A percentile compares a stretch with the other conserved stretches of the same genome.
phyloP scores from a whole-genome alignment of 2,113 vertebrate species.

The Acinonyx jubatus region DNA sequence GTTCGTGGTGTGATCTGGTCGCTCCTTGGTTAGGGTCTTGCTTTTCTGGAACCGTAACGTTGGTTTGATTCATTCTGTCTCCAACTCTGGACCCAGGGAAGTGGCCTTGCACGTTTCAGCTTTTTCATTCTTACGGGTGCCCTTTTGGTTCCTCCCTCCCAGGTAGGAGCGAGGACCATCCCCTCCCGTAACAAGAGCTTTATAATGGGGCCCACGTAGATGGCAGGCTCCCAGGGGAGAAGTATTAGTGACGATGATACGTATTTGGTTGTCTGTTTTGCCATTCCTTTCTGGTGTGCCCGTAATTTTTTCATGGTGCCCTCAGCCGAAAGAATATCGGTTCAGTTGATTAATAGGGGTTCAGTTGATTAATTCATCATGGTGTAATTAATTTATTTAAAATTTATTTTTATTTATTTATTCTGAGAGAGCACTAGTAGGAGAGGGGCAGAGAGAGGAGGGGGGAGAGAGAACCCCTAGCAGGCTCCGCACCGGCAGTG shows the following conservation, averaged over 20 bases:
- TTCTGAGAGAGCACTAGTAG: not conserved
- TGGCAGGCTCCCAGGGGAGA: not conserved
- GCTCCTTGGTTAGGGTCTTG: not conserved
- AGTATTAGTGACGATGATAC: no score
- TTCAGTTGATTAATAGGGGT: not conserved
- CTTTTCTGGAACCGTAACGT: not conserved
- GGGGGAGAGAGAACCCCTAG: not conserved
- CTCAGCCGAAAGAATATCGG: not conserved
- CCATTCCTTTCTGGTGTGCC: not conserved
- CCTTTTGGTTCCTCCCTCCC: not conserved
- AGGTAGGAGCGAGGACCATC: no score
- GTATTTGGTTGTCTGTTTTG: not conserved
- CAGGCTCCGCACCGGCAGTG: not conserved
- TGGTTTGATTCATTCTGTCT: not conserved
- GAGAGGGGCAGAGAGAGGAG: not conserved
- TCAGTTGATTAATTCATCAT: not conserved
- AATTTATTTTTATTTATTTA: not conserved
- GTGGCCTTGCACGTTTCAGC: accelerated
- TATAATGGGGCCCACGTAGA: not conserved
- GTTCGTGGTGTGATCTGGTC: not conserved
- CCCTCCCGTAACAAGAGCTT: not conserved
- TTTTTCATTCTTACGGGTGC: not conserved
- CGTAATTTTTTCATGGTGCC: not conserved
- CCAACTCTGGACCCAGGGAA: not conserved
- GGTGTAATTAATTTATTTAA: not conserved